Evolutionary conservation across 30 jellyfish, hydroid and myxozoan species (phyloP), one percentile per base, ranked within the genome.

Genomic region (Aurelia coerulea): DNA sequence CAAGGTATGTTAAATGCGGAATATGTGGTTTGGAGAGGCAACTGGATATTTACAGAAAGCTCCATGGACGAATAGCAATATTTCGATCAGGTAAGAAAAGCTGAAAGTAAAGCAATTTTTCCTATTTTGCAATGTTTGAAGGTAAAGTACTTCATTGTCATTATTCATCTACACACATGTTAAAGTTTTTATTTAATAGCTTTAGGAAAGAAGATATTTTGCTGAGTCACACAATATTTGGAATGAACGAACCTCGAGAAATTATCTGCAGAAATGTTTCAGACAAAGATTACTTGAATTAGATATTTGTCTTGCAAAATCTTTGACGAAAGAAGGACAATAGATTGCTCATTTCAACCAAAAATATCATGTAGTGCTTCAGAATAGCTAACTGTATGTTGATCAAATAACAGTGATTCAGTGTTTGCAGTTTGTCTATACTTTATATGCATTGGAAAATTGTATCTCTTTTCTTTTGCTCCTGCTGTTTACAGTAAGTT

Each of bases 381-480:
- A 65, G 75, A 65, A 65, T 65, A 65, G 75, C 75, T 65, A 18
- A 65, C 75, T 65, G 75, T 65, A 65, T 65, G 75, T 65, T 65
- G 75, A 65, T 65, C 75, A 65, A 65, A 65, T 65, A 65, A 65
- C 75, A 65, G 18, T 65, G 75, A 65, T 65, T 65, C 29, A 65
- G 75, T 65, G 75, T 65, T 65, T 65, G 75, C 75, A 65, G 75
- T 65, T n/a, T 65, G 75, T 65, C 75, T 65, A 65, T 31, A 65
- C 75, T 65, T 65, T 65, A 65, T 65, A 65, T 65, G 12, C 18
- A 65, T 65, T 65, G 75, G 75, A 65, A 65, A 65, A 65, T 65
- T 65, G 75, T 65, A 65, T 65, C 10, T 65, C 75, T 65, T 65
- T 65, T 65, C 75, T 65, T 65, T 65, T 31, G 75, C 75, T 65